Evolutionary conservation across 2,113 vertebrate genomes (phyloP).

Genomic region (Thryonomys swinderianus): DNA sequence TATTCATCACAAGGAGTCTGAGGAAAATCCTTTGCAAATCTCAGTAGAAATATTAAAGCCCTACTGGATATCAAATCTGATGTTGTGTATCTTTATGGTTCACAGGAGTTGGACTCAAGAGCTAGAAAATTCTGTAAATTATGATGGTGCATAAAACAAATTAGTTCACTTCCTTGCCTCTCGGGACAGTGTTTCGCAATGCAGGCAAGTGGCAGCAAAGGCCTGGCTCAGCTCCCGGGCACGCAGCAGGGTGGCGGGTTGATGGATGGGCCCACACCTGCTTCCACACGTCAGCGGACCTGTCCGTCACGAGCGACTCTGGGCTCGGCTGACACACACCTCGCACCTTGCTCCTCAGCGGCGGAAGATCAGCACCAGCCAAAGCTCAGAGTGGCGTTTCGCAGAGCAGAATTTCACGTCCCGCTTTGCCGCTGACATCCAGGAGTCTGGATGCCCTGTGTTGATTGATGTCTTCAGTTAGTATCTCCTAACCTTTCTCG

Average conservation of each 20-base stretch:
- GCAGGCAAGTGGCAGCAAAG: background rate
- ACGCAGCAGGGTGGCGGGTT: background rate
- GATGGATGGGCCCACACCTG: slow-evolving; percentile 66
- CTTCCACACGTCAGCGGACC: background rate
- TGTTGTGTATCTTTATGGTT: background rate
- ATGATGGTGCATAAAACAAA: background rate
- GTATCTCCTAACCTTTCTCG: background rate
- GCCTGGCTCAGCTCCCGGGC: background rate
- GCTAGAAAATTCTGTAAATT: background rate
- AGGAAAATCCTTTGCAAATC: background rate
- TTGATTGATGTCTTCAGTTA: background rate
- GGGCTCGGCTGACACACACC: slow-evolving; percentile 21
- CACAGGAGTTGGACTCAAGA: background rate
- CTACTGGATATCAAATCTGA: background rate
- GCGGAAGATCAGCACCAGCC: slow-evolving; percentile 35
- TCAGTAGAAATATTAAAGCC: background rate
- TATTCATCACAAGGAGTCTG: background rate
- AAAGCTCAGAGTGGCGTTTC: background rate
- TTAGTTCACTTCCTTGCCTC: background rate
- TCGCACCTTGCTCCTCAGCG: slow-evolving; percentile 44
- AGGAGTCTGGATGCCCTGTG: background rate
- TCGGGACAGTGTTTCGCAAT: background rate
- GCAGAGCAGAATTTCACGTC: background rate
- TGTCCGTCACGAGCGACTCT: slow-evolving; percentile 23
- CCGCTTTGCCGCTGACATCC: background rate